Evolutionary conservation across 2,113 vertebrate genomes (phyloP).

Genomic region (Noctilio leporinus): DNA sequence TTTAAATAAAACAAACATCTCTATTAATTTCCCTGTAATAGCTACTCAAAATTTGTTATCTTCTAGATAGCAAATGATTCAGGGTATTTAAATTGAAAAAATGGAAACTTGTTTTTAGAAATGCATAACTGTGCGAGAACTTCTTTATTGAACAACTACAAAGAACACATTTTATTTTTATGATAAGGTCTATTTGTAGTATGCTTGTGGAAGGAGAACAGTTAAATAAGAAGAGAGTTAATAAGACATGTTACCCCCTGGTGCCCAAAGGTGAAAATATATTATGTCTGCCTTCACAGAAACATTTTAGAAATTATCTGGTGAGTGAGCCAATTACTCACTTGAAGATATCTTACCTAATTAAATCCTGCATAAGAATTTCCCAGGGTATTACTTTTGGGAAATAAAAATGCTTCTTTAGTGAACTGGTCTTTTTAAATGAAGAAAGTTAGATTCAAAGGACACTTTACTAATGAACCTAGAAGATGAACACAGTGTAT

Average conservation of each 20-base stretch:
- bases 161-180: not conserved
- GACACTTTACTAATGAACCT: not conserved
- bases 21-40: not conserved
- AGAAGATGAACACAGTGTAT: not conserved
- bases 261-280: not conserved
- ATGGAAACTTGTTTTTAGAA: not conserved
- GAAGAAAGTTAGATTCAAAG: not conserved
- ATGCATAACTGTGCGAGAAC: not conserved
- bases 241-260: not conserved
- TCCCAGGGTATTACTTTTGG: not conserved
- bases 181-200: not conserved
- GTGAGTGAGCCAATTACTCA: not conserved
- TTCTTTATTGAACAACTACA: not conserved
- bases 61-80: not conserved
- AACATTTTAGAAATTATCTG: conserved; percentile 1
- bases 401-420: not conserved
- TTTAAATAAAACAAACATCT: not conserved
- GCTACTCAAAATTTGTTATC: not conserved
- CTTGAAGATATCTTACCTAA: not conserved
- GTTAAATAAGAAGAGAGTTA: not conserved
- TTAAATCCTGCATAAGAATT: not conserved
- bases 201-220: not conserved
- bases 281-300: not conserved
- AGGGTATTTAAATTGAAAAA: not conserved
- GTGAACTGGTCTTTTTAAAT: not conserved